Conservation (phyloP, 2,888 invertebrate genomes). For the Metallyticus violacea region DNA sequence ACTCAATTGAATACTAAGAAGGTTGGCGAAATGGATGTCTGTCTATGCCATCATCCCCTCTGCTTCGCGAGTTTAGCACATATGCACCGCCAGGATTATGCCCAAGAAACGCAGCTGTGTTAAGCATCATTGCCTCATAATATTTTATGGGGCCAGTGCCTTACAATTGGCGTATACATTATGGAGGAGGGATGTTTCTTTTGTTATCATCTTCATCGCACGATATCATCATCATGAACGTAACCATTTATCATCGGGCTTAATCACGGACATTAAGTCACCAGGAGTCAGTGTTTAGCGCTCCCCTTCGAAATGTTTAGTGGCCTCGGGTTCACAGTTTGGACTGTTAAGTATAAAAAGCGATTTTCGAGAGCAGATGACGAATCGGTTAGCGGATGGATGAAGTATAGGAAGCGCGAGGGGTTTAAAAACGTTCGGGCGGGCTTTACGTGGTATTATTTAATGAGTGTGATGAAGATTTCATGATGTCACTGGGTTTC, state of each 20-base stretch:
- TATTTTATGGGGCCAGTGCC: conserved; percentile 18
- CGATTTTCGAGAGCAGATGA: neutral
- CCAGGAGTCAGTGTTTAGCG: neutral
- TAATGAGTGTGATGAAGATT: neutral
- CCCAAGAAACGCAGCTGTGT: conserved; percentile 18
- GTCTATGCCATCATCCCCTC: neutral
- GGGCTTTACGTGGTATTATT: neutral
- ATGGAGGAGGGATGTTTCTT: neutral
- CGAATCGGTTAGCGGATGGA: neutral
- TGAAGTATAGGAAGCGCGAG: neutral
- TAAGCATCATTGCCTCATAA: conserved; percentile 27
- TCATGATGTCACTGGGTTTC: neutral
- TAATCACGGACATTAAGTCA: neutral
- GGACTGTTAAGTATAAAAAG: neutral
- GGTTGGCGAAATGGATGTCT: neutral
- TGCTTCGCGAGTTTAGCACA: too few relatives aligned
- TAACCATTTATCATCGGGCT: neutral
- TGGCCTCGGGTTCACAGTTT: neutral
- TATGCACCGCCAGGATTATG: neutral
- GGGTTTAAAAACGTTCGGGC: neutral
- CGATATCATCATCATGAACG: neutral
- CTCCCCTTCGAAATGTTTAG: neutral
- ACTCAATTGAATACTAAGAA: neutral
- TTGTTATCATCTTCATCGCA: neutral
- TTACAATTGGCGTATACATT: neutral